phyloP scores from a whole-genome alignment of 2,888 invertebrate species.

The Zonitis immaculata region DNA sequence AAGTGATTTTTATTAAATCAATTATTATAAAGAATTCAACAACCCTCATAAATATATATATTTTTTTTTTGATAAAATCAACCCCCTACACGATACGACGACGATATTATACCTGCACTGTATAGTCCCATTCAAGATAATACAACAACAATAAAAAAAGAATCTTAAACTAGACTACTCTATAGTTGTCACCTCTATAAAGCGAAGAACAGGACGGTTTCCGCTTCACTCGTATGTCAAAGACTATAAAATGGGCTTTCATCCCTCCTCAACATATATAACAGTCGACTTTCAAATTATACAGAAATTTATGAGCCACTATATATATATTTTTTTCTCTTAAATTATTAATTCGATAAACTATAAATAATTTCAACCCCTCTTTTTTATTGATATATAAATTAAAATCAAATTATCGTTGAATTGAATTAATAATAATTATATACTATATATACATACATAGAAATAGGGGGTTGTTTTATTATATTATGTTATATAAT shows the following conservation, averaged over 20 bases:
- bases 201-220: conserved; percentile 22
- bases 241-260: conserved; percentile 27
- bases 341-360: too few species aligned
- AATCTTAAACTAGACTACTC: background rate
- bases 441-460: conserved; percentile 17
- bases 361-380: background rate
- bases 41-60: too few species aligned
- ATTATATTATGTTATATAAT: too few species aligned
- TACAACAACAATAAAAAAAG: background rate
- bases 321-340: conserved; percentile 19
- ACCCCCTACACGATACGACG: too few species aligned
- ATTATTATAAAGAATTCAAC: too few species aligned
- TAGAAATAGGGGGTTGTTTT: background rate
- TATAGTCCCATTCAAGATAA: background rate
- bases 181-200: conserved; percentile 21
- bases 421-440: too few species aligned
- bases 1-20: too few species aligned
- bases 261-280: conserved; percentile 19
- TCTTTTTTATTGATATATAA: background rate
- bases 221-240: conserved; percentile 26
- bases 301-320: conserved; percentile 20
- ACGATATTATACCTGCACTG: background rate
- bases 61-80: too few species aligned
- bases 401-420: too few species aligned
- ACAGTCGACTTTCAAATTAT: conserved; percentile 18